Evolutionary conservation across 30 jellyfish, hydroid and myxozoan species (phyloP).

Genomic region (Turritopsis rubra): DNA sequence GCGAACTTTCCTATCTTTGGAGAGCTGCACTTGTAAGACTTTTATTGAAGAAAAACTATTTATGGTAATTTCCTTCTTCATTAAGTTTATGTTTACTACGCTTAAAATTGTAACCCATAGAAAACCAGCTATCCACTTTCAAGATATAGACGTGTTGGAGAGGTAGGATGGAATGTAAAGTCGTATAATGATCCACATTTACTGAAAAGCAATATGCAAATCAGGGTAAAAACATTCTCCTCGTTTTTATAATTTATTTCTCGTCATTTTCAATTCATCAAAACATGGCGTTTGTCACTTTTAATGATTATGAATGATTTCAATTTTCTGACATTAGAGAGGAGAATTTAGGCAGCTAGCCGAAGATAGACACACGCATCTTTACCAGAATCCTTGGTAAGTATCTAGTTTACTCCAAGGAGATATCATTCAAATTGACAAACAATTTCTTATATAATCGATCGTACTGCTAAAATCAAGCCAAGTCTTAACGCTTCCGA

Average conservation of each 20-base stretch:
- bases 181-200: slow-evolving; percentile 13
- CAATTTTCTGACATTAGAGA: background rate
- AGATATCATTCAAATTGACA: too few species aligned
- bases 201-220: slow-evolving; percentile 17
- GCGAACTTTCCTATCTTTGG: slow-evolving; percentile 61
- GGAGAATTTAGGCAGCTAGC: slow-evolving; percentile 72
- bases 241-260: background rate
- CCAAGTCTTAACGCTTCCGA: too few species aligned
- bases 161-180: slow-evolving; percentile 53
- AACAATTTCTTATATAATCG: too few species aligned
- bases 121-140: slow-evolving; percentile 29
- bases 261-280: too few species aligned
- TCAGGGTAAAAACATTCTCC: background rate
- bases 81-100: too few species aligned
- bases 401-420: too few species aligned
- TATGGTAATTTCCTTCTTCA: too few species aligned
- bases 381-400: slow-evolving; percentile 72
- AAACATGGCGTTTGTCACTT: too few species aligned
- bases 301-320: too few species aligned
- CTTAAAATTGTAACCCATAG: background rate
- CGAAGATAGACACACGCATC: slow-evolving; percentile 66
- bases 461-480: too few species aligned
- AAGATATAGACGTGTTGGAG: slow-evolving; percentile 52
- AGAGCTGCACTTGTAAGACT: slow-evolving; percentile 63
- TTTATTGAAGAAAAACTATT: too few species aligned